Conservation (phyloP, 2,888 invertebrate species). For the Trissolcus japonicus region DNA sequence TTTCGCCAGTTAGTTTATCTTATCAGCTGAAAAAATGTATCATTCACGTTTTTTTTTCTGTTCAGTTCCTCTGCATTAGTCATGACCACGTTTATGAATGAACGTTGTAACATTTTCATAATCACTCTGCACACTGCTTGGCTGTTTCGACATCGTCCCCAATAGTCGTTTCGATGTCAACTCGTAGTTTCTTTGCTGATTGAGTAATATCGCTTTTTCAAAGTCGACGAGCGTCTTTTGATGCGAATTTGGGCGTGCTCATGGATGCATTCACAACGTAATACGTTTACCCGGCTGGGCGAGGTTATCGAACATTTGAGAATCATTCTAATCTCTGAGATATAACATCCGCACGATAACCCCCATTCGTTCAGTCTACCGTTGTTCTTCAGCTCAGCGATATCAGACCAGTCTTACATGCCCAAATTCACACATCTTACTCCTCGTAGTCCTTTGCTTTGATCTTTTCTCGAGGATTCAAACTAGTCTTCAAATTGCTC, state of each 20-base stretch:
- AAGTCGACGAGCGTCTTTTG: neutral
- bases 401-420: neutral
- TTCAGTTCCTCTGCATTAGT: slow-evolving; percentile 25
- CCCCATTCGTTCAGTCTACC: slow-evolving; percentile 7
- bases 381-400: slow-evolving; percentile 1
- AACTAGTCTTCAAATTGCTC: no score
- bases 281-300: slow-evolving; percentile 14
- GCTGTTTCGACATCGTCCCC: neutral
- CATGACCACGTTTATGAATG: slow-evolving; percentile 27
- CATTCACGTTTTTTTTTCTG: slow-evolving; percentile 15
- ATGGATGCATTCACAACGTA: slow-evolving; percentile 25
- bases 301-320: slow-evolving; percentile 33
- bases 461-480: no score
- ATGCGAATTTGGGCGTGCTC: slow-evolving; percentile 10
- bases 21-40: slow-evolving; percentile 26
- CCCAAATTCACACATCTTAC: slow-evolving; percentile 1
- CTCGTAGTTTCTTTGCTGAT: neutral
- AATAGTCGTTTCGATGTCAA: neutral
- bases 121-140: neutral
- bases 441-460: no score
- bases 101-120: slow-evolving; percentile 21
- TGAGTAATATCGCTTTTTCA: slow-evolving; percentile 5
- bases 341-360: slow-evolving; percentile 34
- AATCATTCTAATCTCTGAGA: slow-evolving; percentile 24
- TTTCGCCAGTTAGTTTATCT: slow-evolving; percentile 19